Conservation (phyloP, 2,888 invertebrate genomes). For the Mesorhabditis belari region DNA sequence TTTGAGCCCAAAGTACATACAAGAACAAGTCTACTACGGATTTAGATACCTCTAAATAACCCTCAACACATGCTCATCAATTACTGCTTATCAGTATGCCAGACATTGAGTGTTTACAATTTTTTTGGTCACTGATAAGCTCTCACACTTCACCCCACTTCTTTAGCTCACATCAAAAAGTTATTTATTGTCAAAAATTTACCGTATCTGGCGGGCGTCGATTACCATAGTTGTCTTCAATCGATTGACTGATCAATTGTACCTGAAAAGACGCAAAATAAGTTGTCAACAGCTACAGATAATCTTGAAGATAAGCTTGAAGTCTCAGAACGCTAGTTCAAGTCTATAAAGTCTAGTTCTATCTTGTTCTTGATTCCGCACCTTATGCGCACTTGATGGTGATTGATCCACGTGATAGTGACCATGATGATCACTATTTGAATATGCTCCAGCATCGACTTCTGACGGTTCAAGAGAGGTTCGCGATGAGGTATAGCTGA, state of each 20-base stretch:
- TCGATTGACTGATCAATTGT: conserved; percentile 35
- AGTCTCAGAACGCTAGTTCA: too few relatives aligned
- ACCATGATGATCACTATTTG: not conserved
- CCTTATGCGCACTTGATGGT: not conserved
- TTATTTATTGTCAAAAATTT: too few relatives aligned
- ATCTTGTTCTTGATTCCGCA: not conserved
- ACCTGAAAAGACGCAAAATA: too few relatives aligned
- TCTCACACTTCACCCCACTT: too few relatives aligned
- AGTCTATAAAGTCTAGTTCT: not conserved
- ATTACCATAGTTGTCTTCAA: conserved; percentile 46
- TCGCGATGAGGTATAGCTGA: conserved; percentile 52
- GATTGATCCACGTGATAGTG: conserved; percentile 3
- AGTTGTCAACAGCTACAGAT: too few relatives aligned
- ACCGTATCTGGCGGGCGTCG: conserved; percentile 27
- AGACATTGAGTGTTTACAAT: not conserved
- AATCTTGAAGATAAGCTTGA: too few relatives aligned
- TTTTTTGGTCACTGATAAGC: too few relatives aligned
- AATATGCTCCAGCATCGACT: conserved; percentile 28
- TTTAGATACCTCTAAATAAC: too few relatives aligned
- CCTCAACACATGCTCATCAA: too few relatives aligned
- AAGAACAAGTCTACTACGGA: too few relatives aligned
- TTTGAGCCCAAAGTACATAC: too few relatives aligned
- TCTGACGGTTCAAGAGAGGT: conserved; percentile 52
- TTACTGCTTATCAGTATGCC: not conserved
- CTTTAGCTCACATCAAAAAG: too few relatives aligned